Conservation (phyloP, 2,797 vertebrate species). For the Etheostoma perlongum region DNA sequence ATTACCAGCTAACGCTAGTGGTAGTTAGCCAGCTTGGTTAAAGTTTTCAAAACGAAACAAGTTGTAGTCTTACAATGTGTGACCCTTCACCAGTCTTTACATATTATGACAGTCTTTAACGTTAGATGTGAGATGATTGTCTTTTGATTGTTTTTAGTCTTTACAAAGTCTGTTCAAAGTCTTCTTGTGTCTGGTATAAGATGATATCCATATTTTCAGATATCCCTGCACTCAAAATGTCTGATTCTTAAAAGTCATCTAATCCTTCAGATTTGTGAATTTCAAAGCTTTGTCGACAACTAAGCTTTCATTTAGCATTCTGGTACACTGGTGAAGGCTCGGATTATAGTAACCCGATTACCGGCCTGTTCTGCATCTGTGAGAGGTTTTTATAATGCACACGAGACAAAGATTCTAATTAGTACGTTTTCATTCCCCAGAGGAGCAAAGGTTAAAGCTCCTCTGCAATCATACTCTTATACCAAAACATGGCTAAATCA, state of each 20-base stretch:
- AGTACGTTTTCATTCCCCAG: slow-evolving; percentile 47
- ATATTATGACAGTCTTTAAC: no score
- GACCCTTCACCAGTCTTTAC: no score
- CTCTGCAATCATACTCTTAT: slow-evolving; percentile 13
- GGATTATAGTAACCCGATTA: slow-evolving; percentile 81
- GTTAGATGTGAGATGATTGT: no score
- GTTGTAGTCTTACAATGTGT: no score
- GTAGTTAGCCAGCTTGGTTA: no score
- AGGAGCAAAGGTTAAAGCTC: slow-evolving; percentile 46
- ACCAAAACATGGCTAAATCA: slow-evolving; percentile 16
- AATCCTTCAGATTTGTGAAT: slow-evolving; percentile 74
- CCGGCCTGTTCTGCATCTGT: slow-evolving; percentile 61
- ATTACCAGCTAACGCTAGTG: no score
- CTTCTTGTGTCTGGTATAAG: not conserved
- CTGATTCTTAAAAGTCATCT: slow-evolving; percentile 70
- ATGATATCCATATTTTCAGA: slow-evolving; percentile 55
- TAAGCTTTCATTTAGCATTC: slow-evolving; percentile 79
- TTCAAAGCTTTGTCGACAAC: slow-evolving; percentile 73
- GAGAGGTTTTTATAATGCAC: slow-evolving; percentile 61
- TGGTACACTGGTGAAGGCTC: slow-evolving; percentile 70
- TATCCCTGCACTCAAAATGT: slow-evolving; percentile 56
- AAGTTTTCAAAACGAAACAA: no score
- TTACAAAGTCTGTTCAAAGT: no score
- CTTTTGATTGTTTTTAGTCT: no score
- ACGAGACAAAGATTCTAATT: slow-evolving; percentile 70